Evolutionary conservation across 1,140 invertebrate species (phyloP).

Genomic region (Euwallacea fornicatus): DNA sequence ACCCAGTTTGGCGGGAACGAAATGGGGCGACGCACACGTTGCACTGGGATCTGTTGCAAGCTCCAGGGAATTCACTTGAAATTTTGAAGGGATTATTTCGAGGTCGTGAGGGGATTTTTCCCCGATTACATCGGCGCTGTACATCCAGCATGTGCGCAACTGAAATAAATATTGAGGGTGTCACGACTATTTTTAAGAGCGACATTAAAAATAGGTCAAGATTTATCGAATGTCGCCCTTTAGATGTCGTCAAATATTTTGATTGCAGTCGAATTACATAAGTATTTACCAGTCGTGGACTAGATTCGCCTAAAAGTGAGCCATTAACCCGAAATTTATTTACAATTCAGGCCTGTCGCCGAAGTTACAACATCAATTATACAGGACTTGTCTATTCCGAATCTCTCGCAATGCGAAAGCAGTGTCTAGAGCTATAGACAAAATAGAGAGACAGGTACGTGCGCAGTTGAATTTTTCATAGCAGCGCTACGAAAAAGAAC

Average conservation of each 20-base stretch:
- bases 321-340: neutral
- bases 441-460: neutral
- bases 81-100: no score
- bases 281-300: neutral
- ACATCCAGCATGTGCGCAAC: no score
- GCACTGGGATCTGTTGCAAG: slow-evolving; percentile 20
- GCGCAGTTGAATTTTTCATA: slow-evolving; percentile 24
- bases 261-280: neutral
- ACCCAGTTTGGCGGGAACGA: slow-evolving; percentile 30
- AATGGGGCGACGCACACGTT: slow-evolving; percentile 23
- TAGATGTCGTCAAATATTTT: neutral
- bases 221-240: neutral
- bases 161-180: neutral
- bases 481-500: slow-evolving; percentile 1
- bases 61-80: neutral
- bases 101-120: no score
- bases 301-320: neutral
- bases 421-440: neutral
- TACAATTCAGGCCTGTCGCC: neutral
- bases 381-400: neutral
- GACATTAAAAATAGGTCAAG: slow-evolving; percentile 3
- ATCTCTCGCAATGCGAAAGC: neutral
- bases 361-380: neutral
- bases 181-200: neutral
- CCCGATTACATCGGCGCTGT: no score